Conservation (phyloP, 2,888 invertebrate genomes). For the Geophilus truncorum region DNA sequence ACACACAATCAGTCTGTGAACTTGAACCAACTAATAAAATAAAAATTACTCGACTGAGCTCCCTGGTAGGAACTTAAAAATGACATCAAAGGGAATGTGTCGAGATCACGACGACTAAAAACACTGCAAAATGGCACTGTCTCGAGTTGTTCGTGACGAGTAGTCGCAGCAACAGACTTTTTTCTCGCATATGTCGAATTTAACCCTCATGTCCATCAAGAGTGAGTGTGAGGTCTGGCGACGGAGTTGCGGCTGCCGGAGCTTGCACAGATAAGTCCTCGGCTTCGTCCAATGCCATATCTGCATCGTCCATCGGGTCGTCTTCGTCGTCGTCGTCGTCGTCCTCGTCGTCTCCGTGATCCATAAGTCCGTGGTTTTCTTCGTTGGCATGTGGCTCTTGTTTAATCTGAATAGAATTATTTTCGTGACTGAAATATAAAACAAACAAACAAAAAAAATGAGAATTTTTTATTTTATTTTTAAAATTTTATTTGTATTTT, state of each 20-base stretch:
- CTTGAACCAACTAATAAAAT: background rate
- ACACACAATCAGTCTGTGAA: background rate
- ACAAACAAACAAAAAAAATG: background rate
- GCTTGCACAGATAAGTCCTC: constrained; percentile 36
- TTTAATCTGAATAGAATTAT: background rate
- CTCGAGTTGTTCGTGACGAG: constrained; percentile 1
- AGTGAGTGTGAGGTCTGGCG: constrained; percentile 1
- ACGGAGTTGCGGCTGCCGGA: background rate
- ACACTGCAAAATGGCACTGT: constrained; percentile 11
- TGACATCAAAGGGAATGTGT: constrained; percentile 16
- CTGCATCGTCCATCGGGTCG: constrained; percentile 28
- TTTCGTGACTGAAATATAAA: constrained; percentile 19
- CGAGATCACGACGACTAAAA: background rate
- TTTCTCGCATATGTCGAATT: background rate
- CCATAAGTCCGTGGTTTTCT: background rate
- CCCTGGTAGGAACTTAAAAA: background rate
- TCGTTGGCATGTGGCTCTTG: constrained; percentile 28
- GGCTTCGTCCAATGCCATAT: constrained; percentile 34
- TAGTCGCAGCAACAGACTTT: background rate
- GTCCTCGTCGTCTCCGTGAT: constrained; percentile 22
- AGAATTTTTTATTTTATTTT: background rate
- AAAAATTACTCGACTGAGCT: background rate
- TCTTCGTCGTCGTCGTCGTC: constrained; percentile 34
- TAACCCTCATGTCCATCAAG: constrained; percentile 12
- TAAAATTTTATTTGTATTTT: background rate